Conservation (phyloP, 2,113 vertebrate species). For the Paradoxurus hermaphroditus region DNA sequence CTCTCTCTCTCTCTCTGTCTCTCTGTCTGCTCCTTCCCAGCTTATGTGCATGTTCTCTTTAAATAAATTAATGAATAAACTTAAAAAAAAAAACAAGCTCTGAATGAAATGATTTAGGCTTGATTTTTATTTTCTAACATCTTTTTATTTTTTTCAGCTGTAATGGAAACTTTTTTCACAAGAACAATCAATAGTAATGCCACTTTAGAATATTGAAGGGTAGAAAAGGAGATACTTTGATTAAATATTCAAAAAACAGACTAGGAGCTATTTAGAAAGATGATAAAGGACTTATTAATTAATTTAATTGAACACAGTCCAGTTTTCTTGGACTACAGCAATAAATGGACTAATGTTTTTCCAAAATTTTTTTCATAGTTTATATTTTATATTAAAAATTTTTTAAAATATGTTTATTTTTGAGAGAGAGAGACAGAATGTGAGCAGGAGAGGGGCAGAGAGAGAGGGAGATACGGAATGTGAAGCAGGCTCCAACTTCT, state of each 20-base stretch:
- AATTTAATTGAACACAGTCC: neutral
- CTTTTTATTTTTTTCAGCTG: neutral
- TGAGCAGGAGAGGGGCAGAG: no score
- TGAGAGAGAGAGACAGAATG: no score
- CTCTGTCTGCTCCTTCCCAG: no score
- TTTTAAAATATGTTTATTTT: no score
- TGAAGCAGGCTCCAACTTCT: no score
- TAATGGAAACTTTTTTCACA: neutral
- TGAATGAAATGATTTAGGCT: constrained; percentile 17
- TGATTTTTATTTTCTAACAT: constrained; percentile 26
- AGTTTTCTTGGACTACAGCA: neutral
- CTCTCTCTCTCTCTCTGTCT: no score
- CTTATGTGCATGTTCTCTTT: no score
- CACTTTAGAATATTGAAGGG: neutral
- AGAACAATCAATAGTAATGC: neutral
- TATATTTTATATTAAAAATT: constrained; percentile 2
- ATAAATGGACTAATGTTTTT: neutral
- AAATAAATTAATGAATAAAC: no score
- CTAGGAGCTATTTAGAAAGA: constrained; percentile 11
- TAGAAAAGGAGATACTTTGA: neutral
- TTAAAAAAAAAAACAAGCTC: constrained; percentile 43
- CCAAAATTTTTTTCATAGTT: neutral
- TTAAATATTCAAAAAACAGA: constrained; percentile 41
- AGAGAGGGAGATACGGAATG: no score
- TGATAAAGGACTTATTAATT: neutral